These are phyloP conservation scores for Nylanderia fulva DNA, from an alignment of 1,140 invertebrate genomes.

Conservation along the genomic window DNA sequence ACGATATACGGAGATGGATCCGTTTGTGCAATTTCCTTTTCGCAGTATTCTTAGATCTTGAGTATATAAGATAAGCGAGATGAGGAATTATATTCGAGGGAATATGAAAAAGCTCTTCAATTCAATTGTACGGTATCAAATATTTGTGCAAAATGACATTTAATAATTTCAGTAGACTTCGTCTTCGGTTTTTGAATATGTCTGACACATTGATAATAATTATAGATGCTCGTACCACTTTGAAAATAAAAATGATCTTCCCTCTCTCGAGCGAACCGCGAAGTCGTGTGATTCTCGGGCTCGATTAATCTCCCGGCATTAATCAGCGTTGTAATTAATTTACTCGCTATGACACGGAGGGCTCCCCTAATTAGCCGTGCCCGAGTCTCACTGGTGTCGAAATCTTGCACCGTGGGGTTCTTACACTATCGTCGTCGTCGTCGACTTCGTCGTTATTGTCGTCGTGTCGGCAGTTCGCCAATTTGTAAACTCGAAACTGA, in stretches of 20 bases:
- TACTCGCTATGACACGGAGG: conserved; percentile 75
- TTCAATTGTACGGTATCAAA: background rate
- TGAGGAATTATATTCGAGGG: background rate
- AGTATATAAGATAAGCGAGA: background rate
- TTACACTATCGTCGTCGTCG: conserved; percentile 59
- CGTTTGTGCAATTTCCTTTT: conserved; percentile 21
- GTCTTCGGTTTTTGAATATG: background rate
- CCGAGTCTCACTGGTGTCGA: conserved; percentile 80
- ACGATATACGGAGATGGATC: conserved; percentile 1
- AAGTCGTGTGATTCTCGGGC: conserved; percentile 9
- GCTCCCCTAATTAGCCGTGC: conserved; percentile 80
- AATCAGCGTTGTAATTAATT: conserved; percentile 84
- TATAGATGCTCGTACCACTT: background rate
- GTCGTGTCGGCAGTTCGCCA: conserved; percentile 71
- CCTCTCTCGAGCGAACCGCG: background rate
- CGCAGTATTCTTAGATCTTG: background rate
- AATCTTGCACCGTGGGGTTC: conserved; percentile 81
- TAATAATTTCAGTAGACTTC: background rate
- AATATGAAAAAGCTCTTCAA: too few species aligned
- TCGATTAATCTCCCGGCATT: conserved; percentile 79
- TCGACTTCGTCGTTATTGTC: background rate
- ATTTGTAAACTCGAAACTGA: conserved; percentile 81
- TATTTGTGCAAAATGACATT: background rate
- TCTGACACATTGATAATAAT: conserved; percentile 1
- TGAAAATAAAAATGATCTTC: conserved; percentile 11